Conservation (phyloP, 2,797 vertebrate genomes). For the Menidia menidia region DNA sequence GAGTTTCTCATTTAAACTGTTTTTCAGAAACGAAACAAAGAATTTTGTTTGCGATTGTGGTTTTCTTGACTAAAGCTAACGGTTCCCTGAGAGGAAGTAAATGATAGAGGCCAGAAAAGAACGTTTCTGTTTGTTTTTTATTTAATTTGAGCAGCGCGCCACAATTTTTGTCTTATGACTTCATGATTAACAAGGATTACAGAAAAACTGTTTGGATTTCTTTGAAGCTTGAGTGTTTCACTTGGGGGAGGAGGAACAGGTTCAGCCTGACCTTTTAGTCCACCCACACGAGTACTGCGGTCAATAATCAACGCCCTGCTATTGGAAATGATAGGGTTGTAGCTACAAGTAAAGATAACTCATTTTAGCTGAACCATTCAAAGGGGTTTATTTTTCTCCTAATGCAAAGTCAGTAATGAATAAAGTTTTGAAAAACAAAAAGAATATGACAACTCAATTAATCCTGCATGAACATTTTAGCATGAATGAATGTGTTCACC, state of each 20-base stretch:
- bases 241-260: neutral
- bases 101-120: conserved; percentile 38
- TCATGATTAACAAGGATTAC: neutral
- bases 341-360: neutral
- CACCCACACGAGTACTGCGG: conserved; percentile 7
- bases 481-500: too few relatives aligned
- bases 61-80: neutral
- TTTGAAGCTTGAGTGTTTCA: conserved; percentile 7
- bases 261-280: conserved; percentile 38
- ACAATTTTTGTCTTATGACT: neutral
- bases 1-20: neutral
- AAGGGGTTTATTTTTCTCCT: neutral
- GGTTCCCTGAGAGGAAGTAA: conserved; percentile 24
- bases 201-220: conserved; percentile 16
- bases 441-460: neutral
- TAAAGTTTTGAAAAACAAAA: neutral
- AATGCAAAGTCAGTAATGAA: neutral
- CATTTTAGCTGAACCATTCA: neutral
- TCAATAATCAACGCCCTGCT: neutral
- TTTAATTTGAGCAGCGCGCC: neutral
- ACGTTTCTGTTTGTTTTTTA: conserved; percentile 27
- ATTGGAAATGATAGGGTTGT: neutral
- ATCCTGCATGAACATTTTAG: too few relatives aligned
- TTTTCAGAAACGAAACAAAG: neutral
- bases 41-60: too few relatives aligned